Evolutionary conservation across 2,797 vertebrate species (phyloP).

Genomic region (Geotrypetes seraphini): DNA sequence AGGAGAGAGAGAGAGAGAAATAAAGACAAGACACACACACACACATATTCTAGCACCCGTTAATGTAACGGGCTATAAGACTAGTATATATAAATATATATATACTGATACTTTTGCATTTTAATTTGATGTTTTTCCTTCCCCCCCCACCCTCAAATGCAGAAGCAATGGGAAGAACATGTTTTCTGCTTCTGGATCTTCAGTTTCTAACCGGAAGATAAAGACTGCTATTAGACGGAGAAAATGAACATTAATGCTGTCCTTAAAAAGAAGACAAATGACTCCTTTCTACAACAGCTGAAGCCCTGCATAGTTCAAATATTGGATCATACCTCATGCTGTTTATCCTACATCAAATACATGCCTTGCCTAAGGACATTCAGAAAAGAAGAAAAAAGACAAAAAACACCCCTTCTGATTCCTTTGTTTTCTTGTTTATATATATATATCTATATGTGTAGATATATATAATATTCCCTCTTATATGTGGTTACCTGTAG

Average conservation of each 20-base stretch:
- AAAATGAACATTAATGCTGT: conserved; percentile 63
- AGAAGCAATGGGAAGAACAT: conserved; percentile 64
- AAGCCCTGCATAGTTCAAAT: conserved; percentile 49
- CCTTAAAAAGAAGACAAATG: conserved; percentile 38
- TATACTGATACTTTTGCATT: background rate
- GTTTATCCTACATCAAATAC: conserved; percentile 46
- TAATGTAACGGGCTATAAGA: too few relatives aligned
- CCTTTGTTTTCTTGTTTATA: too few relatives aligned
- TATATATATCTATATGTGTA: too few relatives aligned
- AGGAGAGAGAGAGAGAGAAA: too few relatives aligned
- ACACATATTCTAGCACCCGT: too few relatives aligned
- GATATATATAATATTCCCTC: conserved; percentile 7
- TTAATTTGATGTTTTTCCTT: background rate
- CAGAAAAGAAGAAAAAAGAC: conserved; percentile 10
- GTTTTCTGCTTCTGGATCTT: conserved; percentile 58
- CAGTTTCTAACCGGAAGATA: conserved; percentile 80
- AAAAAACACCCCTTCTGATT: conserved; percentile 21
- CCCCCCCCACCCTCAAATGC: conserved; percentile 34
- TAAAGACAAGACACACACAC: too few relatives aligned
- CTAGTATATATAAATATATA: too few relatives aligned
- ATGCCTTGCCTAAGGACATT: conserved; percentile 57
- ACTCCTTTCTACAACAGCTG: conserved; percentile 34
- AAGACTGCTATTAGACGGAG: conserved; percentile 89
- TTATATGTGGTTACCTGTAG: conserved; percentile 36
- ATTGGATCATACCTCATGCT: conserved; percentile 46